Evolutionary conservation across 2,113 vertebrate species (phyloP), one percentile per base, ranked within the genome.

Genomic region (Salvator merianae): DNA sequence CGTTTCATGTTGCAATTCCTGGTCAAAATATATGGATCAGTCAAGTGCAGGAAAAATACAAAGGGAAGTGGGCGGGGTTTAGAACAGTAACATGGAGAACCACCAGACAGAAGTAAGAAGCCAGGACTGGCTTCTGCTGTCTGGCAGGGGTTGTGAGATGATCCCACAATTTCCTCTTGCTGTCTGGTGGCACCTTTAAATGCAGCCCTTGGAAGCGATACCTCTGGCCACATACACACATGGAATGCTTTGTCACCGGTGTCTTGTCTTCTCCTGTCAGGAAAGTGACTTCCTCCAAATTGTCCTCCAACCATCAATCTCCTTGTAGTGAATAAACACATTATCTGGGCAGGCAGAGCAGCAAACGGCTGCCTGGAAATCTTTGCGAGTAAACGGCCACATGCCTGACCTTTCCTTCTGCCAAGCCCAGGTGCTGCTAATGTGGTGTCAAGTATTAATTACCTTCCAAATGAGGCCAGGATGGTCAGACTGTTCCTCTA

Each of bases 371-470:
- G 14, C 62, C 18, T 43, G 81, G 34, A 74, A 83, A 77, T 87
- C 82, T 80, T 84, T 84, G 85, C 80, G 38, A 50, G 86, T 55
- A 53, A 4, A 18, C n/a, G 24, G 38, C 55, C 20, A 55, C 83
- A 70, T 63, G 3, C 55, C 47, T 20, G 34, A 82, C 79, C 70
- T 84, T 72, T 66, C 12, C 72, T 4, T 4, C 28, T 0, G 85
- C 77, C 83, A 83, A 71, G 73, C 5, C 4, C 79, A 86, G 82
- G 85, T 83, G 69, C 69, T 3, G 77, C 72, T 88, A 91, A 88
- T 83, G 77, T 78, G 73, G 83, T 89, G 85, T 87, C 87, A 87
- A 77, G 83, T 81, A 88, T 91, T 87, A 87, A 88, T 91, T 85
- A 81, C 73, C 34, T 77, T 77, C 83, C 73, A 36, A 28, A 77